Conservation (phyloP, 2,797 vertebrate genomes). For the Falco concolor region DNA sequence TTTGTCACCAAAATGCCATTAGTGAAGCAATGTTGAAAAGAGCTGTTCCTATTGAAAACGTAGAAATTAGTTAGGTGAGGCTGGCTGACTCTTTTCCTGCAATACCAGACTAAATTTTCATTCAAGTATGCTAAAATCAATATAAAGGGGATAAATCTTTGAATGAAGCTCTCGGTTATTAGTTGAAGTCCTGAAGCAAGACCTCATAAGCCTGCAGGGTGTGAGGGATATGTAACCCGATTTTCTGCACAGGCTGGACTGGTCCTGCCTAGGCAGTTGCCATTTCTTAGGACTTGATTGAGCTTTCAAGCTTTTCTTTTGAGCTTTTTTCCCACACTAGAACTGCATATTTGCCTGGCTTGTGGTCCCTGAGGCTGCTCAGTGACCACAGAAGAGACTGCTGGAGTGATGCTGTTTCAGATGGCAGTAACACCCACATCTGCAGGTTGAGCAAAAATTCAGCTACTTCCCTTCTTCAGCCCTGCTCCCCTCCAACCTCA, state of each 20-base stretch:
- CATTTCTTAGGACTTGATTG: background rate
- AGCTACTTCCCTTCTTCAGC: background rate
- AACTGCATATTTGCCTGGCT: background rate
- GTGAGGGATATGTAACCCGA: background rate
- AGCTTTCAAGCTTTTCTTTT: background rate
- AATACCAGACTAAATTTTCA: background rate
- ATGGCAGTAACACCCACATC: background rate
- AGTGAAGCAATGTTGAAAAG: background rate
- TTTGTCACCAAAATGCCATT: background rate
- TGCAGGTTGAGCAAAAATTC: background rate
- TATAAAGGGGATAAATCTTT: background rate
- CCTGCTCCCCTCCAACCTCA: background rate
- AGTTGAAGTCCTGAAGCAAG: background rate
- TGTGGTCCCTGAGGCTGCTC: fast-evolving
- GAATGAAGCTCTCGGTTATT: background rate
- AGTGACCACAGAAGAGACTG: background rate
- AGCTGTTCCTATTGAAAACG: background rate
- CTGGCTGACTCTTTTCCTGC: background rate
- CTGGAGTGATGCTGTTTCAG: background rate
- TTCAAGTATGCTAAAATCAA: background rate
- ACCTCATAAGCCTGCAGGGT: background rate
- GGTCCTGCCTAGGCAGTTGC: background rate
- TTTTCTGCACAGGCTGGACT: background rate
- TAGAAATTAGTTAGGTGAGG: background rate
- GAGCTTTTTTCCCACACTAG: background rate